Percentiles rank a stretch among this genome's conserved stretches.
These are phyloP conservation scores for Neoascia interrupta DNA, from an alignment of 2,888 invertebrate species.

Conservation along the genomic window DNA sequence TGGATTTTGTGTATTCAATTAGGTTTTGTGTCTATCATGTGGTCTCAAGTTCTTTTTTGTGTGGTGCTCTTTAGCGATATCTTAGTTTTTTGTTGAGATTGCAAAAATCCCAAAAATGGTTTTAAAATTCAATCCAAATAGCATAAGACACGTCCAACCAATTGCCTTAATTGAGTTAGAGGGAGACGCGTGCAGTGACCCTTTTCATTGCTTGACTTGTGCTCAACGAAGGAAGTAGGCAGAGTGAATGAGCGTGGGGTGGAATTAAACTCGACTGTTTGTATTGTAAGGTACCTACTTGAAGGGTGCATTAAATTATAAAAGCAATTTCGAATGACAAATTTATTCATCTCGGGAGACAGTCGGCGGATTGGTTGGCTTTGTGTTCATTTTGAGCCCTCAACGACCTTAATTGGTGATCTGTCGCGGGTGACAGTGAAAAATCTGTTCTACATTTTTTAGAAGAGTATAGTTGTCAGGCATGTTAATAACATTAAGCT, in stretches of 20 bases:
- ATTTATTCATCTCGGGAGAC: no score
- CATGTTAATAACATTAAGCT: no score
- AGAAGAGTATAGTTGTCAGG: no score
- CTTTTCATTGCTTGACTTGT: neutral
- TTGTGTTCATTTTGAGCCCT: neutral
- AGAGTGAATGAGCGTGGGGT: slow-evolving; percentile 44
- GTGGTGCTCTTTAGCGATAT: neutral
- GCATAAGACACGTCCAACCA: no score
- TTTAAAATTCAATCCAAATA: no score
- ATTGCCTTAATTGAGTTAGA: slow-evolving; percentile 40
- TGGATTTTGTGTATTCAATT: slow-evolving; percentile 14
- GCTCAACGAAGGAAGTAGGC: slow-evolving; percentile 38
- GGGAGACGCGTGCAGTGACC: slow-evolving; percentile 28
- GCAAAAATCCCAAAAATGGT: slow-evolving; percentile 28
- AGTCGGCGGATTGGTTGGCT: neutral
- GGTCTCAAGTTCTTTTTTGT: slow-evolving; percentile 59
- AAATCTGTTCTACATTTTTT: no score
- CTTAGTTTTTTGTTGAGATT: neutral
- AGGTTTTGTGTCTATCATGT: slow-evolving; percentile 25
- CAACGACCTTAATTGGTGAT: no score
- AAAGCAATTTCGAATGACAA: no score
- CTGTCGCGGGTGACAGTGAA: no score
- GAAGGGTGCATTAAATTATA: slow-evolving; percentile 21
- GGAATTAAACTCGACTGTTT: slow-evolving; percentile 34
- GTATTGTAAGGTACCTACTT: neutral